Percentiles rank a stretch among this genome's conserved stretches.
phyloP scores from a whole-genome alignment of 2,797 vertebrate genomes.

The Sebastes cheni region DNA sequence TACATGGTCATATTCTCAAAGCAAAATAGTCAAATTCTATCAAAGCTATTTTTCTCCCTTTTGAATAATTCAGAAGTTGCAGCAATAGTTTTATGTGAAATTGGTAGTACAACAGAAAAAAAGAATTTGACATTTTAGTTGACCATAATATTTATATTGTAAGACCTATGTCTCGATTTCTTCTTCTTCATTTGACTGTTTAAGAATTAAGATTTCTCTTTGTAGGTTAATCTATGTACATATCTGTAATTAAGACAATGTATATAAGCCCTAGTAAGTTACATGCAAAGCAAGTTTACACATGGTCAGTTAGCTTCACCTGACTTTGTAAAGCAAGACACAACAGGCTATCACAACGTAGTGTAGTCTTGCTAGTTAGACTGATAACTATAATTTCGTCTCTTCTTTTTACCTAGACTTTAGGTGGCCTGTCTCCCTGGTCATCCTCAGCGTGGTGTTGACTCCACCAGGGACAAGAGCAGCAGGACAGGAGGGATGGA shows the following conservation, averaged over 20 bases:
- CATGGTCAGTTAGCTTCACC: background rate
- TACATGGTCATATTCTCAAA: background rate
- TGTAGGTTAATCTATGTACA: background rate
- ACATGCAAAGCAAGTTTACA: background rate
- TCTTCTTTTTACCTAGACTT: conserved; percentile 32
- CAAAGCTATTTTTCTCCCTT: background rate
- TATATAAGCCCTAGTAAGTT: background rate
- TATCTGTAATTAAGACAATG: background rate
- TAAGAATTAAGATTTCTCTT: background rate
- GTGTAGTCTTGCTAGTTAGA: background rate
- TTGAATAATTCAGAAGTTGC: background rate
- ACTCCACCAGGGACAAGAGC: conserved; percentile 41
- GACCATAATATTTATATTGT: background rate
- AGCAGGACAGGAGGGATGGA: conserved; percentile 74
- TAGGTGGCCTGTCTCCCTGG: conserved; percentile 41
- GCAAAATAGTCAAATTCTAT: background rate
- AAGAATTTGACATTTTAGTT: background rate
- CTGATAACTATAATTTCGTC: background rate
- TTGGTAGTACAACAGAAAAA: too few relatives aligned
- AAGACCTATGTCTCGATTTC: background rate
- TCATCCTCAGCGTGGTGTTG: conserved; percentile 52
- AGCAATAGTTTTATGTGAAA: background rate
- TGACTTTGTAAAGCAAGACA: background rate
- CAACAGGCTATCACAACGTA: background rate
- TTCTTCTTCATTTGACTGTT: background rate